A percentile compares a stretch with the other conserved stretches of the same genome.
phyloP scores from a whole-genome alignment of 2,888 invertebrate genomes.

The Hedya salicella region DNA sequence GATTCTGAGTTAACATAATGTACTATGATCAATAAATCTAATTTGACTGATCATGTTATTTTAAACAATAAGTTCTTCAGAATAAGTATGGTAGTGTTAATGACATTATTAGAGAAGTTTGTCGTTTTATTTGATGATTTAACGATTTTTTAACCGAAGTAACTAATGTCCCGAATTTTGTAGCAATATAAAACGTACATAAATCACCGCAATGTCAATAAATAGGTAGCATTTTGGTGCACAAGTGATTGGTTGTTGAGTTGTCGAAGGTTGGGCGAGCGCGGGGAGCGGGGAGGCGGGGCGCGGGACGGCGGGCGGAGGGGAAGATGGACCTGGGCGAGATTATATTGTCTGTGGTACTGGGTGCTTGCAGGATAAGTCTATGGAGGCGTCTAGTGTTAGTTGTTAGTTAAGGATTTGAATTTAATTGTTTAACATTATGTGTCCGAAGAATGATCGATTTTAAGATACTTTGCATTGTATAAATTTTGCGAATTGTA shows the following conservation, averaged over 20 bases:
- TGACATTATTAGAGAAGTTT: too few relatives aligned
- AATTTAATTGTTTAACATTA: too few relatives aligned
- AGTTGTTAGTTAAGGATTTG: not conserved
- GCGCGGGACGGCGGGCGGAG: constrained; percentile 54
- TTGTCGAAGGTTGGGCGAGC: constrained; percentile 73
- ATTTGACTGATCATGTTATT: too few relatives aligned
- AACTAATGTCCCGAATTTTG: not conserved
- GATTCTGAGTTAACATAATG: too few relatives aligned
- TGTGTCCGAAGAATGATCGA: not conserved
- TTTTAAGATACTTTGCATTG: not conserved
- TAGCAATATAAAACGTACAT: not conserved
- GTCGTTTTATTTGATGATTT: too few relatives aligned
- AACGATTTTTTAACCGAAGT: too few relatives aligned
- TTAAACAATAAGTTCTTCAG: too few relatives aligned
- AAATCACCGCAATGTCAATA: not conserved
- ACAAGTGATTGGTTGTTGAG: constrained; percentile 78
- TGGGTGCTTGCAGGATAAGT: constrained; percentile 22
- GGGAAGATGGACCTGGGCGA: constrained; percentile 36
- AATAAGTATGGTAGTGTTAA: too few relatives aligned
- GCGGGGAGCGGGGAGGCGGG: constrained; percentile 58
- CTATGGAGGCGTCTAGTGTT: constrained; percentile 16
- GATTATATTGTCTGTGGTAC: constrained; percentile 50
- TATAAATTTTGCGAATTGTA: not conserved
- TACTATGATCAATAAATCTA: too few relatives aligned
- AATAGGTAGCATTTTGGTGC: constrained; percentile 62